Evolutionary conservation across 2,888 invertebrate genomes (phyloP), one percentile per base, ranked within the genome.

Genomic region (Tolmerus cingulatus): DNA sequence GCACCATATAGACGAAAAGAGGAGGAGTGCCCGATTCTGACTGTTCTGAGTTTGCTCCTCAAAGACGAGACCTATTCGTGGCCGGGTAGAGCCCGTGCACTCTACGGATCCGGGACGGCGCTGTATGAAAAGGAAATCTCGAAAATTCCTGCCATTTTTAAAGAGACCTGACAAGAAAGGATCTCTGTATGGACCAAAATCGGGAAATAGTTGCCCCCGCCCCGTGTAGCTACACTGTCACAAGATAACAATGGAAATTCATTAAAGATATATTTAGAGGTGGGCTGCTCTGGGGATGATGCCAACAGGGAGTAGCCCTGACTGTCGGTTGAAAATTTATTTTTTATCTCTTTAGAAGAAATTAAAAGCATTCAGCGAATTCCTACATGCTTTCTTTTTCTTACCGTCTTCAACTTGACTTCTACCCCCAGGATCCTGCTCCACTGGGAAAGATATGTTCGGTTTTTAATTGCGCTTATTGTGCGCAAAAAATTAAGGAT

Each of bases 241-340:
- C 78, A 23, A 40, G 40, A 78, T 78, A 78, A 78, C 78, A 78
- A 78, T 78, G 78, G 78, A 43, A 78, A 78, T 78, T 78, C 78
- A 78, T 43, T 78, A 78, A 78, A 78, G 78, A 37, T 78, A 78
- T 40, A 78, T 78, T 78, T 78, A 78, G 40, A 78, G 34, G 34
- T 37, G 77, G 37, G 19, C 76, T 34, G 76, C 19, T 76, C 34
- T 19, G 37, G 16, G 37, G 76, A 40, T 34, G 40, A 37, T 37
- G 27, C 40, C 78, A 37, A 14, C 5, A 14, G 78, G 78, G 40
- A 78, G 9, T 43, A 37, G 34, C 78, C 19, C 78, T 27, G 66
- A 23, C 23, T 78, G 43, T 40, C 78, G 40, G 34, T 43, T 78
- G 43, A 16, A 43, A 16, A 43, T 40, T 43, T 78, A 19, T 78